These are phyloP conservation scores for Prochilodus magdalenae DNA, from an alignment of 2,113 vertebrate species.

Conservation along the genomic window DNA sequence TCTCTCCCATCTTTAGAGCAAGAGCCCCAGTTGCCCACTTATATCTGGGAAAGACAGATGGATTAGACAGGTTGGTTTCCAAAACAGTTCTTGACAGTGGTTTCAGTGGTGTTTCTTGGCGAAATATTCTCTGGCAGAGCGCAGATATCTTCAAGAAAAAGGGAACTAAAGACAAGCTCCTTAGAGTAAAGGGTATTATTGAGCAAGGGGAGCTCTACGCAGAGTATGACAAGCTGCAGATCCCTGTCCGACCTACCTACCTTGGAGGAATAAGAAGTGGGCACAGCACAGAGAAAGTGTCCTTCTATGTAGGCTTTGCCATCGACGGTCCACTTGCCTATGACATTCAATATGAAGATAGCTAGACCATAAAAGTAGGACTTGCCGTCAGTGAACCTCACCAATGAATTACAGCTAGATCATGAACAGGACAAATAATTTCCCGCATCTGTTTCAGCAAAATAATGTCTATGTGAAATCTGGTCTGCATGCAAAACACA, in stretches of 20 bases:
- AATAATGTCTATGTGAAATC: background rate
- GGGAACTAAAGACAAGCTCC: slow-evolving; percentile 47
- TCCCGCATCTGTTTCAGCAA: background rate
- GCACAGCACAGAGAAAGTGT: slow-evolving; percentile 68
- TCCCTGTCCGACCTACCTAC: slow-evolving; percentile 59
- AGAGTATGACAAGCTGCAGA: slow-evolving; percentile 54
- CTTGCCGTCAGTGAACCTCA: no score
- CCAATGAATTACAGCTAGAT: no score
- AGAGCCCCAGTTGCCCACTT: slow-evolving; percentile 61
- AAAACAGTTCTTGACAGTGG: slow-evolving; percentile 57
- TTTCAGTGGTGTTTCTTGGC: slow-evolving; percentile 19
- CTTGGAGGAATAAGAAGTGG: slow-evolving; percentile 56
- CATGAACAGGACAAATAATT: background rate
- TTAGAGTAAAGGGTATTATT: slow-evolving; percentile 55
- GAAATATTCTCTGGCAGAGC: slow-evolving; percentile 53
- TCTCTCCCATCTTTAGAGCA: background rate
- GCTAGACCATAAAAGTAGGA: no score
- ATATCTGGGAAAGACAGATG: slow-evolving; percentile 51
- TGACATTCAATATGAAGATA: slow-evolving; percentile 42
- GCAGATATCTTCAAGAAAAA: slow-evolving; percentile 65
- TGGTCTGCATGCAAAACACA: background rate
- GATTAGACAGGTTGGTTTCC: slow-evolving; percentile 58
- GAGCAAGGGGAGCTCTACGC: slow-evolving; percentile 57
- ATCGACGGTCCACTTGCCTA: slow-evolving; percentile 68
- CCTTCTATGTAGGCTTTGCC: slow-evolving; percentile 70